These are phyloP conservation scores for Leptopilina clavipes DNA, from an alignment of 1,140 invertebrate species.

Conservation along the genomic window DNA sequence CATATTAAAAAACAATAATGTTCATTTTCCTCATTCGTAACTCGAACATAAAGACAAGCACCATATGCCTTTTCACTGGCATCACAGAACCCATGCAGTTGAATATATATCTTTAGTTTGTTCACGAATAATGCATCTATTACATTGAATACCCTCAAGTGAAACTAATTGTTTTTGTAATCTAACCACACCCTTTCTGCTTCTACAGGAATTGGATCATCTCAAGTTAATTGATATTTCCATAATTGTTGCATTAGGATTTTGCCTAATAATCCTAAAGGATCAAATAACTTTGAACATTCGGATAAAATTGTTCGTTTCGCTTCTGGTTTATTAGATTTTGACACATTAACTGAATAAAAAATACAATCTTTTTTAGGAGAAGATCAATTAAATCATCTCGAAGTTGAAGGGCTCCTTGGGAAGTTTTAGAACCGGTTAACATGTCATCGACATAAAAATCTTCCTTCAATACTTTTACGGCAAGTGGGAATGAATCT, in stretches of 20 bases:
- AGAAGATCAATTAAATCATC: not conserved
- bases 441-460: constrained; percentile 72
- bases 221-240: constrained; percentile 35
- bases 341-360: not conserved
- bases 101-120: not conserved
- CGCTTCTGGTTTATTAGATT: not conserved
- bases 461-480: constrained; percentile 56
- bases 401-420: constrained; percentile 53
- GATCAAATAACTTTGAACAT: constrained; percentile 42
- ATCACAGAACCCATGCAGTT: constrained; percentile 46
- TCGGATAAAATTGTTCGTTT: constrained; percentile 42
- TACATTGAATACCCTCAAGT: constrained; percentile 18
- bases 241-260: constrained; percentile 38
- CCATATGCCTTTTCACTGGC: constrained; percentile 39
- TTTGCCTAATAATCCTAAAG: constrained; percentile 37
- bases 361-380: not conserved
- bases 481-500: constrained; percentile 42
- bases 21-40: not conserved
- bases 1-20: constrained; percentile 9
- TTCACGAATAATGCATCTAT: not conserved
- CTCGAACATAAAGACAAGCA: constrained; percentile 37
- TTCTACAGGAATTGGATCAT: constrained; percentile 37
- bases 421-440: constrained; percentile 57
- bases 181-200: constrained; percentile 30
- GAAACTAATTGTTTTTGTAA: constrained; percentile 25